Base-by-base conservation (phyloP, 2,113 vertebrate genomes). In the Phrynosoma platyrhinos region DNA sequence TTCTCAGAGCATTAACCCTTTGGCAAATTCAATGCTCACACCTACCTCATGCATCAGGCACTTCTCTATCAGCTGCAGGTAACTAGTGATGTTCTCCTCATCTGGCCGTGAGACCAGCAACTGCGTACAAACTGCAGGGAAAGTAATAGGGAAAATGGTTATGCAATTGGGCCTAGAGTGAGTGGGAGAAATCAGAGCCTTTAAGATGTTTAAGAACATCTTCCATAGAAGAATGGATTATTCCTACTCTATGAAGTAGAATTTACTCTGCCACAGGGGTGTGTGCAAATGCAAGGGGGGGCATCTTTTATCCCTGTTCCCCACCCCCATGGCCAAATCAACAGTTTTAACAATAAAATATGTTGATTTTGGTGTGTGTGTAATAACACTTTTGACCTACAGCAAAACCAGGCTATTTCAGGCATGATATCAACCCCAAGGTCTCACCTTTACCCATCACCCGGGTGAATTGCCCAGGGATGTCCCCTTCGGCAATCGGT, bases 21-120 rank as follows among this genome's bases (percentile, higher is more conserved):
- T 5, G 3, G 5, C 18, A 1, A 9, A 2, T 2, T 3, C 1
- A 52, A 77, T 0, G 5, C 25, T 25, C 40, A 4, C 2, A 9
- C 71, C 94, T 87, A 98, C 98, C 97, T 98, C 98, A 75, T 99
- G 98, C 87, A 97, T 96, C 91, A 99, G 96, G 97, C 98, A 98
- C 94, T 99, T 99, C 94, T 99, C 98, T 52, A 99, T 98, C 83
- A 99, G 98, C 94, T 99, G 98, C 95, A 99, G 97, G 96, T 99
- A 99, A 96, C 98, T 98, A 91, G 97, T 98, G 94, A 99, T 98
- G 93, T 98, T 99, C 95, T 99, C 98, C 93, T 99, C 98, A 32
- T 99, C 98, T 30, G 98, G 98, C 89, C 98, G 97, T 81, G 98
- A 99, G 69, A 99, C 98, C 89, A 99, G 94, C 93, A 99, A 95